Evolutionary conservation across 2,888 invertebrate genomes (phyloP), one percentile per base, ranked within the genome.

Genomic region (Muscina levida): DNA sequence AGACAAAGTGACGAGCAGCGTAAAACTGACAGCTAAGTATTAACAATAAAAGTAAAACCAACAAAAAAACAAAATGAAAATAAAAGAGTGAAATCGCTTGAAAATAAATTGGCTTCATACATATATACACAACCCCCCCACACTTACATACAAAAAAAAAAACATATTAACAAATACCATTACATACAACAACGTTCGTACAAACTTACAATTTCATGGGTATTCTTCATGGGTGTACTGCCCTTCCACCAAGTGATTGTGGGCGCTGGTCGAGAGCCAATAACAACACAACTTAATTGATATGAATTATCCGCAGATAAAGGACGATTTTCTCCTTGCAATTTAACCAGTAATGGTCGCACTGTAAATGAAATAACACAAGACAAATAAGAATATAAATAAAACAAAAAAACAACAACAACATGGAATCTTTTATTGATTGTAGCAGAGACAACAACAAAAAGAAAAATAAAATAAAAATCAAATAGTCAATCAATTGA

Each of bases 241-340:
- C 94, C 95, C 89, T 94, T 95, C 93, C 94, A 95, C 95, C 95
- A 95, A 66, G 94, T 93, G 86, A 95, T 93, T 84, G 93, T 92
- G n/a, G 95, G 95, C n/a, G 93, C 92, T 39, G 95, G 95, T 85
- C 94, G 92, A 57, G 95, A 94, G 39, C 95, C 95, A 78, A 94
- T 93, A 53, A 95, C 94, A 87, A 94, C 93, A 89, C 95, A 95
- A 85, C 92, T 93, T 83, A 95, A 91, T 88, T 94, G 94, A 91
- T 95, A 95, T 83, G 93, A 92, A 87, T 92, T 93, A 80, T 93
- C 94, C 26, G 95, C 94, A 72, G 95, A 95, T 85, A 95, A 91
- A 72, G 95, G 93, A 85, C 93, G 92, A 89, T 94, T 94, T 85
- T 94, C 93, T 26, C 93, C 94, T 85, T 93, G 91, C 83, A 95